Evolutionary conservation across 2,113 vertebrate species (phyloP), one percentile per base, ranked within the genome.

Genomic region (Pseudopipra pipra): DNA sequence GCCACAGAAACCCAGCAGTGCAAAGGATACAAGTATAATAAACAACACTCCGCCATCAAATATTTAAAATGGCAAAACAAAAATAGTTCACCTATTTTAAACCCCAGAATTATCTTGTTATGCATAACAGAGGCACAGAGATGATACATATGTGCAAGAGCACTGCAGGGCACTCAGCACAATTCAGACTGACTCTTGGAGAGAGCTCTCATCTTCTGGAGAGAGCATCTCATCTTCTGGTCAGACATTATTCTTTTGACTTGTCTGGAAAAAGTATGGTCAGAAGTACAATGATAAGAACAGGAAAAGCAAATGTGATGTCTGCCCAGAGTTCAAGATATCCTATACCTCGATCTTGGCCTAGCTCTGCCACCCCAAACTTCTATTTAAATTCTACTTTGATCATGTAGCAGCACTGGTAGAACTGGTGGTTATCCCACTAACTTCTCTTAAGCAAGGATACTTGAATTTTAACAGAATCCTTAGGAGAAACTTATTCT

Each of bases 41-140:
- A 74, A 14, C 10, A 77, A 31, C 47, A 39, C 15, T 14, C 27
- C 11, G 37, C 25, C 52, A 90, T 88, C 76, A 90, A 94, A 75
- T 65, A 86, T 88, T 87, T 85, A 63, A 95, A 90, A 62, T 30
- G 11, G 67, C 51, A 83, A 95, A 93, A 4, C 49, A 88, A 88
- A 87, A 92, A 55, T 66, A 62, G 55, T 52, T 93, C 46, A 59
- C 41, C 51, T 88, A 86, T 61, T 94, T 93, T 56, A 91, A 84
- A 93, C 12, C 35, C 11, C 67, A 67, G 55, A 77, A 67, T 80
- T 51, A 66, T 35, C 24, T 33, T 62, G 14, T 56, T 71, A 44
- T 27, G 27, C 24, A 14, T 39, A 37, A 79, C 25, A 54, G 43
- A 93, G 24, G 11, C 39, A 54, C 17, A 20, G 66, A 85, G 30